Evolutionary conservation across 2,797 vertebrate genomes (phyloP), one percentile per base, ranked within the genome.

Genomic region (Spinus pinus): DNA sequence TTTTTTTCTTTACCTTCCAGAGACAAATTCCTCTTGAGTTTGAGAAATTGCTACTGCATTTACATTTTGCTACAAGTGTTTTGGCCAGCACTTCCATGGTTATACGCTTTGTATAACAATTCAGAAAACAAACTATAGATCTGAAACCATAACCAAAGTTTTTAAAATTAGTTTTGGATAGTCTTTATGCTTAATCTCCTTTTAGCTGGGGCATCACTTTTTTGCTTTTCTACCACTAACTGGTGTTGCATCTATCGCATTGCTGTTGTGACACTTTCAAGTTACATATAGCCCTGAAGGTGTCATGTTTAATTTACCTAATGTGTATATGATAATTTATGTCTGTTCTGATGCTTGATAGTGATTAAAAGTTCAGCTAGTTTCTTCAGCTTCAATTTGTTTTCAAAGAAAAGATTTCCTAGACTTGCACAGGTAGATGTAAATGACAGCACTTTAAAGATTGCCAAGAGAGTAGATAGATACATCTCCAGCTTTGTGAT

Each of bases 271-370:
- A 51, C 7, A 4, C 70, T 96, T 97, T 96, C 70, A 96, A 96
- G 91, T 94, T 88, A 79, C 18, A 77, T 86, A 81, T 15, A 79
- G 71, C 33, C 71, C 80, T 93, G 46, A 91, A 91, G 20, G 49
- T 88, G 85, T 94, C 95, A 94, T 97, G 65, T 97, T 97, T 97
- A 96, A 97, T 97, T 97, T 96, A 92, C 79, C 92, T 95, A 97
- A 97, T 97, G 77, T 95, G 97, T 94, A 96, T 92, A 95, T 93
- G 80, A 93, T 93, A 91, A 97, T 95, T 95, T 97, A 89, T 81
- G 83, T 93, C 57, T 79, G 15, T 87, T 42, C 62, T 95, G 73
- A 82, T 97, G 70, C 92, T 95, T 95, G 88, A 95, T 93, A 83
- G 82, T 73, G 81, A 86, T 90, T 94, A 94, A 89, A 94, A 61